Evolutionary conservation across 2,113 vertebrate species (phyloP), one percentile per base, ranked within the genome.

Genomic region (Otolemur garnettii): DNA sequence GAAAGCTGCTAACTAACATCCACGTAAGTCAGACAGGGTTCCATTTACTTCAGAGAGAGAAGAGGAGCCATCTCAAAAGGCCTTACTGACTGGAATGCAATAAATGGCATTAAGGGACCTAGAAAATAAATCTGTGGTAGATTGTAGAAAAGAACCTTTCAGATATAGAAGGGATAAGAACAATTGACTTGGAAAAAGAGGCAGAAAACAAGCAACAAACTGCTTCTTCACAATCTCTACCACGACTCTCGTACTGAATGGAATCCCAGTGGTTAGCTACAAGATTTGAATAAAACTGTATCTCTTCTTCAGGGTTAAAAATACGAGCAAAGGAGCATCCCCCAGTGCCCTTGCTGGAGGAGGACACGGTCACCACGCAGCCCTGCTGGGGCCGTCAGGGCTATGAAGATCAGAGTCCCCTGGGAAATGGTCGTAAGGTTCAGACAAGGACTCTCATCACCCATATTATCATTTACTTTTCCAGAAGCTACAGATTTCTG

Each of bases 81-180:
- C 21, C 66, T 17, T 55, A 42, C 38, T 85, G n/a, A 92, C 33
- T 30, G 19, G 45, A 91, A 87, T 59, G 53, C 60, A 88, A 66
- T 17, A 19, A 92, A 35, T 75, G 35, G 30, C 4, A 83, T 10
- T 45, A 92, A 88, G 38, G 30, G 53, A 35, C 50, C 80, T 85
- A 94, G 68, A 96, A 95, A 92, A 0, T 64, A 94, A 97, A 95
- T 80, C 71, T 77, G 55, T 26, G 71, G 87, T 96, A 92, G 87
- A 82, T 22, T 11, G 87, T 28, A 95, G 86, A 95, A 87, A 93
- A 69, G 45, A 92, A 53, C 35, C 15, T 42, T 91, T 91, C 35
- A 38, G 2, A 74, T 8, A 91, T 7, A 55, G 19, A 79, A 93
- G 92, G 79, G 42, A 22, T 11, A 0, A 0, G 50, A 93, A 88